phyloP scores from a whole-genome alignment of 2,113 vertebrate species.

The Helogale parvula region DNA sequence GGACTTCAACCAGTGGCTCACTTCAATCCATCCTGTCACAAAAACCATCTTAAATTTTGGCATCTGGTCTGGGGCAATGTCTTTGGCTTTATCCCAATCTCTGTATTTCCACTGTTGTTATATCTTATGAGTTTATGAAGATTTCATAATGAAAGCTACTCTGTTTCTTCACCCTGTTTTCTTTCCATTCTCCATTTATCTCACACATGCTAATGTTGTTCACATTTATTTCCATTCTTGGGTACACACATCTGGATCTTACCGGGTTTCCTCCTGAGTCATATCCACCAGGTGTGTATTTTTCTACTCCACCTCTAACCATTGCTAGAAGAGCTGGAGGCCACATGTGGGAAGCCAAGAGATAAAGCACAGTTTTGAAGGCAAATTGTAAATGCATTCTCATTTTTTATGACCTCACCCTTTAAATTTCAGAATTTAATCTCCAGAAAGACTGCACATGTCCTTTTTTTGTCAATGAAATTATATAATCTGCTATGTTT shows the following conservation, averaged over 20 bases:
- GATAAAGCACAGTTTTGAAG: not conserved
- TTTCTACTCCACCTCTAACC: not conserved
- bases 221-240: not conserved
- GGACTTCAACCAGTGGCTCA: not conserved
- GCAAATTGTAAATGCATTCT: not conserved
- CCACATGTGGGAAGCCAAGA: not conserved
- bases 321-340: not conserved
- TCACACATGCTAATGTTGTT: not conserved
- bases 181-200: not conserved
- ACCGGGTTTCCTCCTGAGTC: not conserved
- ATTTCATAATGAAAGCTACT: not conserved
- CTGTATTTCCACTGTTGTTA: not conserved
- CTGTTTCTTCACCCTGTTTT: not conserved
- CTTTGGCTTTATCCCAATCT: not conserved
- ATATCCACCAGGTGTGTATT: not conserved
- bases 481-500: slow-evolving; percentile 26
- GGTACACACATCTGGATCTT: not conserved
- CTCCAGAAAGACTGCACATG: not conserved
- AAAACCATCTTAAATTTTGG: not conserved
- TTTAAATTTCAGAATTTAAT: slow-evolving; percentile 50
- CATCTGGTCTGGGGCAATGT: not conserved
- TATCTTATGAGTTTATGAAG: not conserved
- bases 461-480: slow-evolving; percentile 15
- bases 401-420: not conserved
- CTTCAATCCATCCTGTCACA: not conserved